Conservation (phyloP, 1,140 invertebrate genomes). For the Oryctes rhinoceros region DNA sequence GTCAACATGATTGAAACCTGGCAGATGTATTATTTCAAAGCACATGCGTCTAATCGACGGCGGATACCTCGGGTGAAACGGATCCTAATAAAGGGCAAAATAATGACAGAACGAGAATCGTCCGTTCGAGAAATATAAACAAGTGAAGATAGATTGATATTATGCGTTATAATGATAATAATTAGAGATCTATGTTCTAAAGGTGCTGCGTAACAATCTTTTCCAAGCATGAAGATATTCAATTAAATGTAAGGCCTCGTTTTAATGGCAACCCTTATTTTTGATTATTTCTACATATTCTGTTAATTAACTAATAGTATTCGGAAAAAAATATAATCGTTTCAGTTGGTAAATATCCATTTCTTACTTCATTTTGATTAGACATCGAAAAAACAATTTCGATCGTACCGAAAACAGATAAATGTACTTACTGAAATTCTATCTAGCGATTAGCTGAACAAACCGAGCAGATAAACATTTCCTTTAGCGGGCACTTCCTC, state of each 20-base stretch:
- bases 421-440: not conserved
- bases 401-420: not conserved
- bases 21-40: conserved; percentile 61
- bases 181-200: too few relatives aligned
- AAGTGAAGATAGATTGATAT: too few relatives aligned
- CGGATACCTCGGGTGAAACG: not conserved
- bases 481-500: not conserved
- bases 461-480: not conserved
- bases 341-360: too few relatives aligned
- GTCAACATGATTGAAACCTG: conserved; percentile 60
- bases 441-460: not conserved
- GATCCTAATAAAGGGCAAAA: not conserved
- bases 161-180: too few relatives aligned
- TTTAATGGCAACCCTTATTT: too few relatives aligned
- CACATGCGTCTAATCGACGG: conserved; percentile 54
- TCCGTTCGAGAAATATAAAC: too few relatives aligned
- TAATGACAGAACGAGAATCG: not conserved
- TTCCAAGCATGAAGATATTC: too few relatives aligned
- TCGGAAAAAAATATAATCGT: too few relatives aligned
- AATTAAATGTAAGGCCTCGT: too few relatives aligned
- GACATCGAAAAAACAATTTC: not conserved
- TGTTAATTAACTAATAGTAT: too few relatives aligned
- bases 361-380: not conserved
- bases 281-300: too few relatives aligned
- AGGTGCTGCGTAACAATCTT: too few relatives aligned